phyloP scores from a whole-genome alignment of 2,888 invertebrate species.

The Cantharis rufa region DNA sequence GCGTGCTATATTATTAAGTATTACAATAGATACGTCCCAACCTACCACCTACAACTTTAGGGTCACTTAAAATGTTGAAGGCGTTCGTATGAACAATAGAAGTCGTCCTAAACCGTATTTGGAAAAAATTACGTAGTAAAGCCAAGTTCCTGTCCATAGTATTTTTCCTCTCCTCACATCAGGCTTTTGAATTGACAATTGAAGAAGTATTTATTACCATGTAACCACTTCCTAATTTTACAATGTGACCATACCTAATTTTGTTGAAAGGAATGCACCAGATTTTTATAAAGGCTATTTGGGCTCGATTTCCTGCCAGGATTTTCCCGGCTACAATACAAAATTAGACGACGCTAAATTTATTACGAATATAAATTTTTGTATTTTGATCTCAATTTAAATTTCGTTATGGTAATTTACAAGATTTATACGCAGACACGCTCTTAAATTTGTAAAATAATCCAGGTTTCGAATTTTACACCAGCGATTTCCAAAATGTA shows the following conservation, averaged over 20 bases:
- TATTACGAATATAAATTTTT: neutral
- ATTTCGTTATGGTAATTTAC: neutral
- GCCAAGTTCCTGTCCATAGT: conserved; percentile 1
- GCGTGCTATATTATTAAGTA: neutral
- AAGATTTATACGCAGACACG: neutral
- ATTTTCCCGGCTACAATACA: neutral
- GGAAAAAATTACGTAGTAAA: neutral
- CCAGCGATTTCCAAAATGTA: neutral
- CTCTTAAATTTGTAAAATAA: neutral
- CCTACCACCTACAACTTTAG: neutral
- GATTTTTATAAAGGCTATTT: neutral
- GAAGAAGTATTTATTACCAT: neutral
- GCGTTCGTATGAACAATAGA: neutral
- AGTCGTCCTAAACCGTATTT: neutral
- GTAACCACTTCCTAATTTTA: neutral
- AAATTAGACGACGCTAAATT: neutral
- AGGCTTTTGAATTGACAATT: neutral
- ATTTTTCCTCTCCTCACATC: neutral
- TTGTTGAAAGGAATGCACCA: neutral
- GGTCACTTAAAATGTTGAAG: neutral
- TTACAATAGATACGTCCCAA: neutral
- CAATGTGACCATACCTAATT: neutral
- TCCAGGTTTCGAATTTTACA: neutral
- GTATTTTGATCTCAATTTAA: neutral
- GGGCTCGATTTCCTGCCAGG: neutral